Evolutionary conservation across 2,113 vertebrate species (phyloP).

Genomic region (Apus apus): DNA sequence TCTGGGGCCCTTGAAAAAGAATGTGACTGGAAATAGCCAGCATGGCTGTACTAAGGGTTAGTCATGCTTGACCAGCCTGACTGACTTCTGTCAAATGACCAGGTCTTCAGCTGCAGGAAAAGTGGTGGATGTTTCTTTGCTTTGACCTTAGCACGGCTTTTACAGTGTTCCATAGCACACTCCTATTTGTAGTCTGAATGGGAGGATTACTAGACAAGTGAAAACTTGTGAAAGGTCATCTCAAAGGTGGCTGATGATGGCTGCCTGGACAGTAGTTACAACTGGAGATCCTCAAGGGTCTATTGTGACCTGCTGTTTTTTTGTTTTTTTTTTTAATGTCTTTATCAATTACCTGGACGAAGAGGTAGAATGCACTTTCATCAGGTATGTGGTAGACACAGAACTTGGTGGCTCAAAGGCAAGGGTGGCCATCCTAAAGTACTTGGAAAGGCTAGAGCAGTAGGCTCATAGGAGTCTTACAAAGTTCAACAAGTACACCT

Average conservation of each 20-base stretch:
- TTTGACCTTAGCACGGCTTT: not conserved
- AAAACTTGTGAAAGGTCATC: not conserved
- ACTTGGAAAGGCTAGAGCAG: not conserved
- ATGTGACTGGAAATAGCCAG: not conserved
- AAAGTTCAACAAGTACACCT: not conserved
- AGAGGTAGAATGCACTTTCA: not conserved
- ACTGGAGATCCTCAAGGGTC: not conserved
- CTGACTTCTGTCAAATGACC: not conserved
- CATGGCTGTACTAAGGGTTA: not conserved
- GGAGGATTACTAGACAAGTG: not conserved
- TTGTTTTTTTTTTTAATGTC: not conserved
- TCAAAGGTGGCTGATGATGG: not conserved
- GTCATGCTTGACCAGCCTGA: not conserved
- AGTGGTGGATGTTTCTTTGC: not conserved
- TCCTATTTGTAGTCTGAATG: not conserved
- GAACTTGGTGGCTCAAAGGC: not conserved
- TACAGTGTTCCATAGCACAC: not conserved
- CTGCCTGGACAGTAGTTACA: not conserved
- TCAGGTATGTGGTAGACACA: not conserved
- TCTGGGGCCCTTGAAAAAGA: not conserved
- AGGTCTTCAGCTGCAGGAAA: not conserved
- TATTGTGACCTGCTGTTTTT: not conserved
- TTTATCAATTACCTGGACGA: not conserved
- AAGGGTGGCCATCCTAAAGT: fast-evolving
- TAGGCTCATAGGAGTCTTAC: not conserved